These are phyloP conservation scores for Sphinx pinastri DNA, from an alignment of 2,888 invertebrate genomes.

Conservation along the genomic window DNA sequence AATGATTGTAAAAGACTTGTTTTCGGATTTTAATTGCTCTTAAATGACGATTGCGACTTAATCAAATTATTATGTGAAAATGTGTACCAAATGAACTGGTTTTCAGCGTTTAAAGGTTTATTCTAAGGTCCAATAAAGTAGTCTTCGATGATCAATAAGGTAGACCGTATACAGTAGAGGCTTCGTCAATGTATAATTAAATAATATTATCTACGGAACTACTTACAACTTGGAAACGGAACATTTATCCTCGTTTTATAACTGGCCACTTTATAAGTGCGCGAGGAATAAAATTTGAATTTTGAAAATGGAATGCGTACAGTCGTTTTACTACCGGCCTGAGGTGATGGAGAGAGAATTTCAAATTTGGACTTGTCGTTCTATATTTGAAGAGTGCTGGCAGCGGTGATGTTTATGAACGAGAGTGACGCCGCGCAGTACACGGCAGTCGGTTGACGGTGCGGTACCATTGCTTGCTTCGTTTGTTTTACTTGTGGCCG, in stretches of 20 bases:
- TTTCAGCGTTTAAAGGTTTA: conserved; percentile 1
- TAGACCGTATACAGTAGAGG: not conserved
- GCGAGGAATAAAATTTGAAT: conserved; percentile 3
- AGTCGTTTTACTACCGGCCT: conserved; percentile 11
- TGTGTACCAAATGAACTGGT: conserved; percentile 6
- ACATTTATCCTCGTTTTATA: conserved; percentile 17
- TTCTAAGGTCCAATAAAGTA: conserved; percentile 1
- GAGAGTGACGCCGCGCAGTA: conserved; percentile 9
- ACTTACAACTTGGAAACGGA: conserved; percentile 17
- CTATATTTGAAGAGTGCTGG: conserved; percentile 19
- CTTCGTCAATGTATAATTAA: conserved; percentile 5
- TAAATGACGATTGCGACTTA: conserved; percentile 53
- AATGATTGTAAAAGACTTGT: conserved; percentile 58
- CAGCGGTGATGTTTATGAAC: conserved; percentile 24
- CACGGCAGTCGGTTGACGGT: conserved; percentile 1
- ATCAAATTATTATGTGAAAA: conserved; percentile 33
- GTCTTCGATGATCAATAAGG: not conserved
- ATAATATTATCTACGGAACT: not conserved
- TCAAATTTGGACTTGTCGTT: conserved; percentile 19
- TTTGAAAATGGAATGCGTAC: conserved; percentile 21
- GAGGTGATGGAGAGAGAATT: conserved; percentile 18
- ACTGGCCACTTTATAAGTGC: conserved; percentile 2
- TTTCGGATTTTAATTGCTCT: conserved; percentile 62
- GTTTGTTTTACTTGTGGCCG: conserved; percentile 43
- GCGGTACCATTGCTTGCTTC: conserved; percentile 33